Conservation (phyloP, 2,797 vertebrate genomes). For the Helarctos malayanus region DNA sequence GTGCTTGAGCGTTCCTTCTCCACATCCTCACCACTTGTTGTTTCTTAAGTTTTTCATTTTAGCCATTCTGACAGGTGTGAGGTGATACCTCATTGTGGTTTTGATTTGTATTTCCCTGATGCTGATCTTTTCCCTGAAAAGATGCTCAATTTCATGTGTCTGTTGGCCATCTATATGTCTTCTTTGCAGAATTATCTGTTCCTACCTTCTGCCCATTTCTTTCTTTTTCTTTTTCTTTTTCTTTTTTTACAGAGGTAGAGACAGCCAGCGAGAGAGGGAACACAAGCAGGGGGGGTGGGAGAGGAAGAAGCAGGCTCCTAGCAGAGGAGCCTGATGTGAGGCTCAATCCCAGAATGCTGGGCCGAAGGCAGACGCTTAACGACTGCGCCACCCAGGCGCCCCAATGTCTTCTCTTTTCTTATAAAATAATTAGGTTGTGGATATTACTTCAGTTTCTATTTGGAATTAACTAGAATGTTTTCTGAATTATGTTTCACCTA, state of each 20-base stretch:
- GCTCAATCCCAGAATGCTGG: too few relatives aligned
- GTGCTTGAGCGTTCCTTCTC: background rate
- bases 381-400: too few relatives aligned
- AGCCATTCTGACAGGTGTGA: background rate
- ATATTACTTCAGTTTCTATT: conserved; percentile 35
- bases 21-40: background rate
- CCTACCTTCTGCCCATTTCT: background rate
- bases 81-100: background rate
- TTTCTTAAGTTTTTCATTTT: background rate
- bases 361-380: too few relatives aligned
- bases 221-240: background rate
- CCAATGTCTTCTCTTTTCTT: background rate
- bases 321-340: too few relatives aligned
- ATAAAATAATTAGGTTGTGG: background rate
- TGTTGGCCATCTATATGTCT: background rate
- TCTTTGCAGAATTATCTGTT: background rate
- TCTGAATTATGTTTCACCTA: conserved; percentile 20
- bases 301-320: too few relatives aligned
- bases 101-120: background rate
- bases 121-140: background rate
- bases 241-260: background rate
- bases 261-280: too few relatives aligned
- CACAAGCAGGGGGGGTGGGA: too few relatives aligned
- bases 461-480: conserved; percentile 55
- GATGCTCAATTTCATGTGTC: background rate